Conservation (phyloP, 2,113 vertebrate genomes). For the Pitta sordida region DNA sequence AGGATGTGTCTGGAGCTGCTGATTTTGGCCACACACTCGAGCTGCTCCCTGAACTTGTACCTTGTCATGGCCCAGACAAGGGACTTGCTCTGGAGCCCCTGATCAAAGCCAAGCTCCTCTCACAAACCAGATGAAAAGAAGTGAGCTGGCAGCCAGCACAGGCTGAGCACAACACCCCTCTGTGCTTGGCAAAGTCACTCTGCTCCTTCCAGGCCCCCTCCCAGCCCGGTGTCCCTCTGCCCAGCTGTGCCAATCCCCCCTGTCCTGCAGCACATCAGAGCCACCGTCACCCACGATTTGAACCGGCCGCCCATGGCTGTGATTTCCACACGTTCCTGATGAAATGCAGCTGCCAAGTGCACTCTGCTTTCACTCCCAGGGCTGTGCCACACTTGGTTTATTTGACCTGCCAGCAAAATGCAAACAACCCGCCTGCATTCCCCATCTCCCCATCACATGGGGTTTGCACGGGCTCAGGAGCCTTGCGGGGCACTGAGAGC, state of each 20-base stretch:
- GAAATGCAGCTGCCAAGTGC: constrained; percentile 18
- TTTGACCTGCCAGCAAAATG: constrained; percentile 33
- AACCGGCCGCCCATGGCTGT: neutral
- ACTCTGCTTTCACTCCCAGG: neutral
- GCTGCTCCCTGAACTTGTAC: rapidly evolving
- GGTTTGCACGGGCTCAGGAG: neutral
- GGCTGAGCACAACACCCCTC: rapidly evolving
- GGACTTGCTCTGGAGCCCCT: neutral
- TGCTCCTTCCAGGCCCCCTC: neutral
- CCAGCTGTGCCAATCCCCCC: neutral
- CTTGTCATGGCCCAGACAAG: neutral
- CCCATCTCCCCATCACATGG: neutral
- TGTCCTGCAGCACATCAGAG: neutral
- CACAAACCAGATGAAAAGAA: neutral
- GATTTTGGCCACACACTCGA: rapidly evolving
- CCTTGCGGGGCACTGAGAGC: neutral
- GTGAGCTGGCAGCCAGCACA: neutral
- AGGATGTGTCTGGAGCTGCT: neutral
- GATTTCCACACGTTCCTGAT: neutral
- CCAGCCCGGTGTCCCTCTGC: neutral
- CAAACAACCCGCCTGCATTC: neutral
- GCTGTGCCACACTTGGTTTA: neutral
- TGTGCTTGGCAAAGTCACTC: neutral
- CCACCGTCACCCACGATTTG: neutral
- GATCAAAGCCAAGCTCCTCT: neutral